phyloP scores from a whole-genome alignment of 2,113 vertebrate genomes.

The Onychostruthus taczanowskii region DNA sequence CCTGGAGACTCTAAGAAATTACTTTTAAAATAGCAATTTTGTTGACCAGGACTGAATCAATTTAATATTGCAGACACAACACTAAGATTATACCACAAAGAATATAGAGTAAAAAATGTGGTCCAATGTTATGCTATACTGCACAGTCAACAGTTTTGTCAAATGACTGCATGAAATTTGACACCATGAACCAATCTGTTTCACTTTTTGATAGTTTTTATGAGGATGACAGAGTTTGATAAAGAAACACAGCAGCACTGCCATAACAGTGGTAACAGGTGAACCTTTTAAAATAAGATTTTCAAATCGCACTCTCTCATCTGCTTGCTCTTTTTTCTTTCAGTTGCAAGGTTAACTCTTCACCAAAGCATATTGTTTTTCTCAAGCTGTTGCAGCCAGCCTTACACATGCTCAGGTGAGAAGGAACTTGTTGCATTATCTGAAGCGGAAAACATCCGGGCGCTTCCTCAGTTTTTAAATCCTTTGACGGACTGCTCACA shows the following conservation, averaged over 20 bases:
- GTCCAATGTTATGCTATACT: neutral
- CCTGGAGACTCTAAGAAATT: neutral
- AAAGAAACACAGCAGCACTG: neutral
- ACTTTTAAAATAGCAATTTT: neutral
- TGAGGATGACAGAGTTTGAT: neutral
- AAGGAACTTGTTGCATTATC: neutral
- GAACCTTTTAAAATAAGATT: neutral
- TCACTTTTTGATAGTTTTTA: neutral
- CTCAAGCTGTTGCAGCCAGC: neutral
- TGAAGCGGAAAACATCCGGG: neutral
- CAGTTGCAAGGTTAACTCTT: neutral
- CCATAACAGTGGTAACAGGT: rapidly evolving
- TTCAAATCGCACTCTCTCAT: neutral
- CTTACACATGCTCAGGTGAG: neutral
- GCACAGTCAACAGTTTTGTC: neutral
- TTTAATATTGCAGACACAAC: neutral
- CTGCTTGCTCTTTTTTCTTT: neutral
- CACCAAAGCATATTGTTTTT: neutral
- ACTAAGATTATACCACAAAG: neutral
- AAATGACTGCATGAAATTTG: neutral
- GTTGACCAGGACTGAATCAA: neutral
- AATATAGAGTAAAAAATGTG: neutral
- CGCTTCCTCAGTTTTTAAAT: neutral
- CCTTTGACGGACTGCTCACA: neutral
- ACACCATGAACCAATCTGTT: neutral